Conservation (phyloP, 2,888 invertebrate genomes). For the Heliconius aoede region DNA sequence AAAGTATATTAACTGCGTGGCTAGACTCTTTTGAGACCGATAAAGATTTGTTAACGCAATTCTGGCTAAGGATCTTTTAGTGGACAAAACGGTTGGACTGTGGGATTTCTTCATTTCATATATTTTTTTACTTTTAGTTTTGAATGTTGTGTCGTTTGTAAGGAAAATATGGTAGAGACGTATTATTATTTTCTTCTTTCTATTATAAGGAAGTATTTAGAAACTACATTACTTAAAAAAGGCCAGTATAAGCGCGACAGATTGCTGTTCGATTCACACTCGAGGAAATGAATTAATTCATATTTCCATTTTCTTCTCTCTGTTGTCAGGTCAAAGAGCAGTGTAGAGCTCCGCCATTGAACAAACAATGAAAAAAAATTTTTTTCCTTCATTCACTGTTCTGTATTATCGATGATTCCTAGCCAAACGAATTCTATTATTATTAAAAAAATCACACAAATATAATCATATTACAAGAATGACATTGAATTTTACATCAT, state of each 20-base stretch:
- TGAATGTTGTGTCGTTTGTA: background rate
- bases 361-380: too few relatives aligned
- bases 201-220: background rate
- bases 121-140: background rate
- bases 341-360: too few relatives aligned
- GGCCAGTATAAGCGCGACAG: too few relatives aligned
- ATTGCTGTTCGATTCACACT: too few relatives aligned
- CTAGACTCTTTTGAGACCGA: slow-evolving; percentile 47
- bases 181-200: background rate
- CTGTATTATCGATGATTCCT: background rate
- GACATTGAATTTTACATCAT: slow-evolving; percentile 21
- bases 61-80: slow-evolving; percentile 36
- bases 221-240: too few relatives aligned
- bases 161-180: background rate
- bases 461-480: background rate
- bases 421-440: background rate
- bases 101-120: slow-evolving; percentile 4
- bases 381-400: background rate
- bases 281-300: too few relatives aligned
- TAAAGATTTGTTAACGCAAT: slow-evolving; percentile 43
- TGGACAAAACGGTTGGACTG: slow-evolving; percentile 24
- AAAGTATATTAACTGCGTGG: slow-evolving; percentile 49
- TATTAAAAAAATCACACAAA: background rate
- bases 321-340: too few relatives aligned
- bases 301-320: too few relatives aligned